phyloP scores from a whole-genome alignment of 2,797 vertebrate species.

The Odontamblyopus lacepedii region DNA sequence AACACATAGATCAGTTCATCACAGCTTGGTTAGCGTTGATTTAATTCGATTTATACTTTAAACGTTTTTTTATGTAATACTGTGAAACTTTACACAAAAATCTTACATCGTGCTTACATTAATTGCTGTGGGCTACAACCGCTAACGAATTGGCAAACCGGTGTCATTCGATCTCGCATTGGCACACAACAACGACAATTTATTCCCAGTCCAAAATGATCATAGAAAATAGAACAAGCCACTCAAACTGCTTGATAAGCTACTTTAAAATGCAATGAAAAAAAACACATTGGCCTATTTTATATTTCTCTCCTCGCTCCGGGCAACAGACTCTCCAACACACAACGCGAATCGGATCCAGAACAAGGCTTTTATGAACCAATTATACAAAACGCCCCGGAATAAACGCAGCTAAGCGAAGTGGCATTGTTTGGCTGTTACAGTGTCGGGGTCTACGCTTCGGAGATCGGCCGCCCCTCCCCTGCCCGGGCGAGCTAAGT shows the following conservation, averaged over 20 bases:
- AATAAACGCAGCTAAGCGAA: neutral
- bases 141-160: neutral
- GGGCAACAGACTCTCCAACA: neutral
- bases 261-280: neutral
- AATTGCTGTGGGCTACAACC: neutral
- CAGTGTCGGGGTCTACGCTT: neutral
- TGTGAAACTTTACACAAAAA: too few species aligned
- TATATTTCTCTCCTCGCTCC: neutral
- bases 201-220: neutral
- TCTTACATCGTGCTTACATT: too few species aligned
- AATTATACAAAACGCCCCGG: neutral
- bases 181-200: neutral
- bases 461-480: slow-evolving; percentile 5
- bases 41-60: too few species aligned
- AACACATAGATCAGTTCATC: too few species aligned
- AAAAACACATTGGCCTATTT: neutral
- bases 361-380: neutral
- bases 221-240: neutral
- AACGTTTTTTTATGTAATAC: too few species aligned
- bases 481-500: neutral
- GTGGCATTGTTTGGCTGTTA: neutral
- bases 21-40: too few species aligned
- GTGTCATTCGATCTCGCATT: neutral
- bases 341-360: neutral
- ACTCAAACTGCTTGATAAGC: neutral